Percentiles rank a stretch among this genome's conserved stretches.
These are phyloP conservation scores for Meloidogyne exigua DNA, from an alignment of 1,140 invertebrate species.

Conservation along the genomic window DNA sequence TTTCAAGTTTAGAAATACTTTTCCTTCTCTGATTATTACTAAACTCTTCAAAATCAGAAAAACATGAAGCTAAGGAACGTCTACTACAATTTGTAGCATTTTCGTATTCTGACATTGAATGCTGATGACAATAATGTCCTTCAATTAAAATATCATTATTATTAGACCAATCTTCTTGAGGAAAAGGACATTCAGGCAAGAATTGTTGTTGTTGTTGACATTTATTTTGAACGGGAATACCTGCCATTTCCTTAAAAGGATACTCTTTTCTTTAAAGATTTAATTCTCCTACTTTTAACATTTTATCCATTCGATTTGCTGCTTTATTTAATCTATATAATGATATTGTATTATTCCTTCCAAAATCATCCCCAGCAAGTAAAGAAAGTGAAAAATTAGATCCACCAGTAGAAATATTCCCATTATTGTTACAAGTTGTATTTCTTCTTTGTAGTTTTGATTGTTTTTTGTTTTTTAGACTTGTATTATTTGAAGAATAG, in stretches of 20 bases:
- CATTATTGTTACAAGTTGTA: constrained; percentile 43
- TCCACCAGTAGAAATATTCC: constrained; percentile 26
- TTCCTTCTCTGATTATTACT: neutral
- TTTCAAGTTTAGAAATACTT: neutral
- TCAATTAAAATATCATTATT: constrained; percentile 22
- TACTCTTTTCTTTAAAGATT: constrained; percentile 34
- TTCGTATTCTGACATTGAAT: constrained; percentile 23
- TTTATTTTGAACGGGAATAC: neutral
- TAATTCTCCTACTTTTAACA: constrained; percentile 35
- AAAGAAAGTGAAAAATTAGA: constrained; percentile 42
- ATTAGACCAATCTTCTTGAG: neutral
- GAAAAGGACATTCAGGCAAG: neutral
- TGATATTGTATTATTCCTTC: constrained; percentile 14
- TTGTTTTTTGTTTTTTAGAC: constrained; percentile 30
- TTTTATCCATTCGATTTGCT: constrained; percentile 53
- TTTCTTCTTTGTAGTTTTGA: constrained; percentile 29
- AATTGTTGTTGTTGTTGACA: neutral
- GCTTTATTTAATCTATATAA: constrained; percentile 50
- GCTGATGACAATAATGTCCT: constrained; percentile 36
- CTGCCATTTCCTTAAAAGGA: constrained; percentile 32
- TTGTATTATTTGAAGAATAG: neutral
- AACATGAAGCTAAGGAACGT: neutral
- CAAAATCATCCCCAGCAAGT: neutral
- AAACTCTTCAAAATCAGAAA: neutral
- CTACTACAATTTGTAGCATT: neutral